phyloP scores from a whole-genome alignment of 2,797 vertebrate genomes.

The Oceanodroma leucorhoa region DNA sequence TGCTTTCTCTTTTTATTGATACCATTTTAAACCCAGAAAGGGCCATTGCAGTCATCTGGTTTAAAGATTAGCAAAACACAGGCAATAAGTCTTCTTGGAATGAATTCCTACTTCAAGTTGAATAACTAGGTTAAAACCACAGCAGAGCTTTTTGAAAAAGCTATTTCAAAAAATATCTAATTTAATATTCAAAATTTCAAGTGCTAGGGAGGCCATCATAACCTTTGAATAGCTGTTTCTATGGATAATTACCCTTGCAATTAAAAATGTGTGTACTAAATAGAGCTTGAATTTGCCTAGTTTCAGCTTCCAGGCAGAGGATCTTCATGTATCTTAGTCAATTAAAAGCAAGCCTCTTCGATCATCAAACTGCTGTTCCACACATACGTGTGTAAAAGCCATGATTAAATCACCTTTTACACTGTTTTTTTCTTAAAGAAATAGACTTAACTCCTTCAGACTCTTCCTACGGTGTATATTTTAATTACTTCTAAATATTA shows the following conservation, averaged over 20 bases:
- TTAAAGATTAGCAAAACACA: neutral
- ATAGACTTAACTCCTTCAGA: neutral
- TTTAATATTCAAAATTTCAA: constrained; percentile 41
- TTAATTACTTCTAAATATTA: neutral
- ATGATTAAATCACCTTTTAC: neutral
- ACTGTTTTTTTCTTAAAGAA: neutral
- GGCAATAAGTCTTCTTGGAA: neutral
- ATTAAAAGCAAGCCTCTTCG: neutral
- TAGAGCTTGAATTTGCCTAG: neutral
- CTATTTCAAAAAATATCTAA: constrained; percentile 5
- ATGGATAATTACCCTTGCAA: constrained; percentile 7
- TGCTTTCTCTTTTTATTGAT: neutral
- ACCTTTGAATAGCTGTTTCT: constrained; percentile 36
- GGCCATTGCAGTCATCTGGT: neutral
- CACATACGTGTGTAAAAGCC: neutral
- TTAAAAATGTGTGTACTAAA: constrained; percentile 35
- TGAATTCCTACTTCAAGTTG: neutral
- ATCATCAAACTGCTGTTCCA: neutral
- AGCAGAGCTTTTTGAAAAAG: neutral
- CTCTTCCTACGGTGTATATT: neutral
- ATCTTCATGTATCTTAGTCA: constrained; percentile 6
- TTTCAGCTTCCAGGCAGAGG: constrained; percentile 9
- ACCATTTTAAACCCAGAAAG: neutral
- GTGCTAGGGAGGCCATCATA: constrained; percentile 28
- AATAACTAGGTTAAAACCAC: constrained; percentile 24